Base-by-base conservation (phyloP, 2,888 invertebrate genomes). In the Megaustenia siamemsis region DNA sequence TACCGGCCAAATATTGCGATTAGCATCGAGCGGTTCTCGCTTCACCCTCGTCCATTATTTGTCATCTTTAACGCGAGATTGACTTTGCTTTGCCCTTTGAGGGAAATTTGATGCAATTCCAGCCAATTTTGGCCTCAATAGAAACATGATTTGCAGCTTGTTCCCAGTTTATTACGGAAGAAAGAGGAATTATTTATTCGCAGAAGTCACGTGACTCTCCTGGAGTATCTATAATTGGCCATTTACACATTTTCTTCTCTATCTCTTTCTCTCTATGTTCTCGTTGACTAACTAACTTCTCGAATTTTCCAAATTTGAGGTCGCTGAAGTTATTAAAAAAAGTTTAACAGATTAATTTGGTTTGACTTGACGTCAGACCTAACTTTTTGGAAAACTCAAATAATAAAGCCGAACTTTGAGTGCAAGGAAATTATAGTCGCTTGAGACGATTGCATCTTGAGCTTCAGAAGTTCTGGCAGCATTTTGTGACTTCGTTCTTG, bases 131-230 rank as follows among this genome's bases (percentile, higher is more conserved):
- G 18, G 28, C 71, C 69, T 73, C 53, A 35, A 83, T 83, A 78
- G 83, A 83, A 78, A 78, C 71, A 83, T 83, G 83, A 78, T 83
- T 83, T 83, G 60, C 71, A 78, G 79, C 78, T 78, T 78, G 83
- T 78, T 83, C 78, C 60, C 71, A 8, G 78, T 69, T 69, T 77
- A 83, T 83, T 78, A 63, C 40, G 45, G 60, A 40, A 76, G 78
- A 83, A 78, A 68, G 71, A 43, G 71, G n/a, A 69, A 78, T 71
- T 56, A 83, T 83, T 78, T 69, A 71, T 40, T 28, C 60, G 69
- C 15, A 35, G 28, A 60, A 28, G 63, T 0, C n/a, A n/a, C 38
- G 63, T 75, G 49, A 82, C 66, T 43, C 45, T 66, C 40, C 24
- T 38, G 28, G 73, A 43, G 60, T 43, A 40, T 40, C 32, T 21